Evolutionary conservation across 1,140 invertebrate species (phyloP).

Genomic region (Archivesica marissinica): DNA sequence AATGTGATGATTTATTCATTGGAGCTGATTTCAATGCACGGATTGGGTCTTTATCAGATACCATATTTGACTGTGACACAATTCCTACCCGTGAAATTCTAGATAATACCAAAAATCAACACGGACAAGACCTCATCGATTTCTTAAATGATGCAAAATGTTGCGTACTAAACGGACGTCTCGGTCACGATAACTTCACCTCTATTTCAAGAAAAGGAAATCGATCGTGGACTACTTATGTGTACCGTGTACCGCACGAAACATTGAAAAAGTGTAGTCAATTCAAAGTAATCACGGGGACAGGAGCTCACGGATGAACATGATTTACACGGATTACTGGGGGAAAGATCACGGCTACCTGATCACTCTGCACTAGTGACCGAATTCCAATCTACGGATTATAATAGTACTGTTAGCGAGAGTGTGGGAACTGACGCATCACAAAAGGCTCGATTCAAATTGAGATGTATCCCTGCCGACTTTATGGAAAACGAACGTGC

Average conservation of each 20-base stretch:
- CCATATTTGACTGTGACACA: not conserved
- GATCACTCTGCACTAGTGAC: slow-evolving; percentile 27
- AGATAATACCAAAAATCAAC: slow-evolving; percentile 58
- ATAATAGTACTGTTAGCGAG: no score
- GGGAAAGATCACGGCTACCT: slow-evolving; percentile 22
- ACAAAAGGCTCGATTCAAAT: slow-evolving; percentile 7
- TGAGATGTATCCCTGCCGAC: not conserved
- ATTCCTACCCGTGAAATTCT: not conserved
- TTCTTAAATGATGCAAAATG: slow-evolving; percentile 58
- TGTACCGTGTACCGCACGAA: slow-evolving; percentile 39
- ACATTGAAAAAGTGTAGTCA: not conserved
- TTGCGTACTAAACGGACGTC: slow-evolving; percentile 50
- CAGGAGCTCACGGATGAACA: slow-evolving; percentile 12
- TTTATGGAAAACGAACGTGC: slow-evolving; percentile 22
- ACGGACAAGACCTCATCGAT: slow-evolving; percentile 41
- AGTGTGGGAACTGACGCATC: not conserved
- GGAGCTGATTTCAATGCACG: slow-evolving; percentile 46
- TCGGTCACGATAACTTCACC: slow-evolving; percentile 3
- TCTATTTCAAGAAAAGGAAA: slow-evolving; percentile 31
- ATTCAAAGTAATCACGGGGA: slow-evolving; percentile 4
- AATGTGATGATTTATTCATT: slow-evolving; percentile 25
- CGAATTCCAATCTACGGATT: not conserved
- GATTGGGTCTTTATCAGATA: slow-evolving; percentile 9
- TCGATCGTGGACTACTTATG: slow-evolving; percentile 54
- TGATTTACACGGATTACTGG: slow-evolving; percentile 21